A percentile compares a stretch with the other conserved stretches of the same genome.
These are phyloP conservation scores for Ceryle rudis DNA, from an alignment of 2,797 vertebrate species.

Conservation along the genomic window DNA sequence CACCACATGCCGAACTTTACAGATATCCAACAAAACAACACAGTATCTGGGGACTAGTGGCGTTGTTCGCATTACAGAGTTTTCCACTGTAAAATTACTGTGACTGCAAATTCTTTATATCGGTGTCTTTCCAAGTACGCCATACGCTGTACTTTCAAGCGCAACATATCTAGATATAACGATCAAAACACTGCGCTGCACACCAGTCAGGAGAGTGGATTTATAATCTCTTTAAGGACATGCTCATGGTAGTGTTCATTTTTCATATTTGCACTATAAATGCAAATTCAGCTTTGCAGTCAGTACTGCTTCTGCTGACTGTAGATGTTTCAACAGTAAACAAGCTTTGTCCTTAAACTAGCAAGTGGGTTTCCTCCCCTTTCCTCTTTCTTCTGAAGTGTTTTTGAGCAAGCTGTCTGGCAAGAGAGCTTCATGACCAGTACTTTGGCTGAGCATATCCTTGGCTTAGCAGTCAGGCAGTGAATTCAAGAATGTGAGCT, in stretches of 20 bases:
- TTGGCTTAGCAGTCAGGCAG: constrained; percentile 48
- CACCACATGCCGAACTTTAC: constrained; percentile 76
- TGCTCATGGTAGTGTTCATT: constrained; percentile 69
- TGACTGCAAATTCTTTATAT: neutral
- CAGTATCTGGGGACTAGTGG: neutral
- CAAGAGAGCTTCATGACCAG: neutral
- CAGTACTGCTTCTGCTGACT: constrained; percentile 74
- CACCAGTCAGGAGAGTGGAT: constrained; percentile 70
- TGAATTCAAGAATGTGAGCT: constrained; percentile 45
- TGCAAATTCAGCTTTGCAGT: constrained; percentile 77
- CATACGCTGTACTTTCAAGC: constrained; percentile 2
- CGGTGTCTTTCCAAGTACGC: constrained; percentile 17
- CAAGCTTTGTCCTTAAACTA: constrained; percentile 72
- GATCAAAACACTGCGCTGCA: constrained; percentile 47
- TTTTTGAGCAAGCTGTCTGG: constrained; percentile 52
- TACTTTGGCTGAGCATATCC: neutral
- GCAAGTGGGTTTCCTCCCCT: constrained; percentile 51
- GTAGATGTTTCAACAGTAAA: constrained; percentile 75
- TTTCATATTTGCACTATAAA: constrained; percentile 82
- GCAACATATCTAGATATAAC: constrained; percentile 49
- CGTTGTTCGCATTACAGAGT: neutral
- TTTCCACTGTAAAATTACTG: constrained; percentile 28
- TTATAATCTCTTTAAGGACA: constrained; percentile 78
- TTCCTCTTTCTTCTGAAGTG: constrained; percentile 4
- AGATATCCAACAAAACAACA: constrained; percentile 37